Base-by-base conservation (phyloP, 1,140 invertebrate species). In the Drosophila subobscura region DNA sequence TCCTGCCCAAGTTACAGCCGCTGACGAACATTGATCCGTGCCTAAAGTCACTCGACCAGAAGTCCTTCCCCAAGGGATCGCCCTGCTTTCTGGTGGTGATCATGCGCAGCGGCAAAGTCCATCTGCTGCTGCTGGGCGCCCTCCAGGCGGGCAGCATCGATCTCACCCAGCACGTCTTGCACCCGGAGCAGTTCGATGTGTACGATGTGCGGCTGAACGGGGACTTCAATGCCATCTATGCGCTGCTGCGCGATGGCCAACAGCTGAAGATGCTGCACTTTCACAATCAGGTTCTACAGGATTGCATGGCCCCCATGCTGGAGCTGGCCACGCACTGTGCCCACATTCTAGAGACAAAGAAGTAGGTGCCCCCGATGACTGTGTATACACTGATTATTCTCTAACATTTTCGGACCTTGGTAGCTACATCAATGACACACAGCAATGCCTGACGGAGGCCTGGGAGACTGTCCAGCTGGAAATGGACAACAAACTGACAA, bases 391-490 rank as follows among this genome's bases (percentile, higher is more conserved):
- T 2, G n/a, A 37, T n/a, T 46, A 8, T 8, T 22, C 6, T 5
- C 8, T 25, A 3, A 3, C 5, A 12, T 29, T 40, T 5, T 12
- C 20, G 41, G 47, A 0, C 3, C 10, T 65, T 7, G 10, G 37
- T 5, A 91, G 91, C 25, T 96, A 97, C 89, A 93, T 97, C 25
- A 94, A 94, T 37, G 94, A 95, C 74, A 96, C 96, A 2, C 95
- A 97, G 90, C 94, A 94, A 73, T 95, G 96, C n/a, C 96, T 98
- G 78, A 95, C 94, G 46, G 97, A 98, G 92, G 96, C 97, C 0
- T 99, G 97, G 97, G 98, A 99, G 92, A 97, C 97, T 65, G 97
- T 98, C 78, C 93, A 99, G 12, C 90, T 98, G 22, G 98, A 99
- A 93, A 97, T 99, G 94, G 97, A 99, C 91, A 95, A 96, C 46